Evolutionary conservation across 2,888 invertebrate species (phyloP).

Genomic region (Yponomeuta sedellus): DNA sequence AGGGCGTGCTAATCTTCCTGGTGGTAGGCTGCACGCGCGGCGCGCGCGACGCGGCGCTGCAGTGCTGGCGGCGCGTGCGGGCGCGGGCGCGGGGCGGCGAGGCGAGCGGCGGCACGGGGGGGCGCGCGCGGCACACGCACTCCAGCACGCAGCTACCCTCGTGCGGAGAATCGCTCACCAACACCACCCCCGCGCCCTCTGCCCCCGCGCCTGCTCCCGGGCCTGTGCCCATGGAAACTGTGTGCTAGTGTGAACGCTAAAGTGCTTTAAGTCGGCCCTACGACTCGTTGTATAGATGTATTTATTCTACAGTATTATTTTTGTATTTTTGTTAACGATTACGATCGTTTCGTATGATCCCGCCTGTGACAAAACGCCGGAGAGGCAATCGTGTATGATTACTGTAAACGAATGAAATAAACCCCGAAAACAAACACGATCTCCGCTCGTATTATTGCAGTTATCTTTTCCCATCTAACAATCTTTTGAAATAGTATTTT

Average conservation of each 20-base stretch:
- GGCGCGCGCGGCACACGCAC: conserved; percentile 69
- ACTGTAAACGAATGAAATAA: conserved; percentile 3
- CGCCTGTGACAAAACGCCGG: conserved; percentile 20
- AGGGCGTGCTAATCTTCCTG: conserved; percentile 92
- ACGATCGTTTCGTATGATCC: conserved; percentile 31
- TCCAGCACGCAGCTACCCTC: conserved; percentile 90
- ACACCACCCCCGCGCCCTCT: conserved; percentile 81
- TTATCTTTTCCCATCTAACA: not conserved
- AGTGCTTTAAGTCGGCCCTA: conserved; percentile 26
- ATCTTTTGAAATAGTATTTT: conserved; percentile 15
- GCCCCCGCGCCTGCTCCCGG: conserved; percentile 66
- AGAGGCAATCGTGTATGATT: conserved; percentile 15
- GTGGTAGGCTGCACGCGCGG: conserved; percentile 94
- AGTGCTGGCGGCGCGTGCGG: conserved; percentile 75
- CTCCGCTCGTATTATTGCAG: not conserved
- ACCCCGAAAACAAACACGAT: not conserved
- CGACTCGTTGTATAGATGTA: conserved; percentile 38
- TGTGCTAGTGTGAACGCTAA: conserved; percentile 43
- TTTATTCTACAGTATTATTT: conserved; percentile 68
- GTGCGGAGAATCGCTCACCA: conserved; percentile 85
- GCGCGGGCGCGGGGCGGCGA: not conserved
- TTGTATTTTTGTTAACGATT: conserved; percentile 51
- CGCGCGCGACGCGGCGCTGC: conserved; percentile 66
- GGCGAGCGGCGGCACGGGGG: conserved; percentile 41
- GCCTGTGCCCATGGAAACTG: conserved; percentile 78